Percentiles rank a stretch among this genome's conserved stretches.
Evolutionary conservation across 2,113 vertebrate species (phyloP).

Genomic region (Acrocephalus arundinaceus): DNA sequence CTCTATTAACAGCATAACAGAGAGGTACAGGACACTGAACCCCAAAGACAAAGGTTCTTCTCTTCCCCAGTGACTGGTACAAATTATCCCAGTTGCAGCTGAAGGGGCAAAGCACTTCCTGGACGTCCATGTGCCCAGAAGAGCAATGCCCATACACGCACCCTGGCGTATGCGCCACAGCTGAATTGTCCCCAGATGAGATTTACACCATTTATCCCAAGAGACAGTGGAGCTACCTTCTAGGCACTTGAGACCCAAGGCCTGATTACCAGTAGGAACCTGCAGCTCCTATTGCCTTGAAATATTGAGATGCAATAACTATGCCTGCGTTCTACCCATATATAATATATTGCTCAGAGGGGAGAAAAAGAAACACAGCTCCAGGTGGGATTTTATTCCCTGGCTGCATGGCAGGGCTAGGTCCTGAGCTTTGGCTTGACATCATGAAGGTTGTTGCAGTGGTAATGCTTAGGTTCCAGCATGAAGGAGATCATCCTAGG

Average conservation of each 20-base stretch:
- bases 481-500: background rate
- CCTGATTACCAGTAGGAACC: background rate
- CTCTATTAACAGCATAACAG: background rate
- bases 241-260: background rate
- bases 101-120: background rate
- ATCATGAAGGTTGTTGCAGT: background rate
- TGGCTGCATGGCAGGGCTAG: background rate
- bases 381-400: background rate
- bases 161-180: background rate
- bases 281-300: background rate
- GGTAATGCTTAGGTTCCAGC: background rate
- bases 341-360: background rate
- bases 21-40: background rate
- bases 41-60: background rate
- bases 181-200: background rate
- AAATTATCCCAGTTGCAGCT: background rate
- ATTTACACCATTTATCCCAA: background rate
- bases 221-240: background rate
- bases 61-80: background rate
- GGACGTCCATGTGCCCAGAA: background rate
- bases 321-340: background rate
- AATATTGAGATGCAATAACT: background rate
- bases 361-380: background rate
- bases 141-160: background rate
- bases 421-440: background rate